A percentile compares a stretch with the other conserved stretches of the same genome.
phyloP scores from a whole-genome alignment of 2,113 vertebrate genomes.

The Sterna hirundo region DNA sequence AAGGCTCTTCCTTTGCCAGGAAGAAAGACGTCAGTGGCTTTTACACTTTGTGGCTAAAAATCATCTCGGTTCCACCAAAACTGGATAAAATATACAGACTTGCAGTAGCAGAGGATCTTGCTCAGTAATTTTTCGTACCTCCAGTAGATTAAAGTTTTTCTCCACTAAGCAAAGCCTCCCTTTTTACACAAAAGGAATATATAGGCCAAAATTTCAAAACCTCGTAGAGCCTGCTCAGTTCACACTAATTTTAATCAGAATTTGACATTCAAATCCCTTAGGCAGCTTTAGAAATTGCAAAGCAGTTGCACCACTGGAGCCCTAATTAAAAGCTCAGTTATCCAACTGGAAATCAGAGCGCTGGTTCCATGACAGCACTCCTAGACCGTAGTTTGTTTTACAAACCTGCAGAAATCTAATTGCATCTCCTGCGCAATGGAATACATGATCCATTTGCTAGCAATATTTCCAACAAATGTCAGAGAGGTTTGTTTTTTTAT shows the following conservation, averaged over 20 bases:
- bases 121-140: neutral
- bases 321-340: slow-evolving; percentile 27
- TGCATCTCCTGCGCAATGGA: slow-evolving; percentile 57
- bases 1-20: neutral
- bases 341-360: neutral
- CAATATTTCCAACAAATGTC: slow-evolving; percentile 58
- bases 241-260: neutral
- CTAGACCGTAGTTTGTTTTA: slow-evolving; percentile 20
- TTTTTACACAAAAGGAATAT: neutral
- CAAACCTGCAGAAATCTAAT: slow-evolving; percentile 34
- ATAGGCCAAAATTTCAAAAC: neutral
- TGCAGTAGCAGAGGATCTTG: neutral
- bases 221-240: neutral
- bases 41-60: neutral
- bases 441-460: slow-evolving; percentile 38
- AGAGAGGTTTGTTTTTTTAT: slow-evolving; percentile 37
- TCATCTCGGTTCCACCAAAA: neutral
- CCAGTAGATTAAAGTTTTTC: neutral
- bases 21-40: neutral
- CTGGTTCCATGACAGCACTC: slow-evolving; percentile 33
- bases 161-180: neutral
- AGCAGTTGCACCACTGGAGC: neutral
- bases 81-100: neutral
- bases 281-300: neutral
- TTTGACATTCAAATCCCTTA: neutral